Conservation (phyloP, 2,113 vertebrate species). For the Pedetes capensis region DNA sequence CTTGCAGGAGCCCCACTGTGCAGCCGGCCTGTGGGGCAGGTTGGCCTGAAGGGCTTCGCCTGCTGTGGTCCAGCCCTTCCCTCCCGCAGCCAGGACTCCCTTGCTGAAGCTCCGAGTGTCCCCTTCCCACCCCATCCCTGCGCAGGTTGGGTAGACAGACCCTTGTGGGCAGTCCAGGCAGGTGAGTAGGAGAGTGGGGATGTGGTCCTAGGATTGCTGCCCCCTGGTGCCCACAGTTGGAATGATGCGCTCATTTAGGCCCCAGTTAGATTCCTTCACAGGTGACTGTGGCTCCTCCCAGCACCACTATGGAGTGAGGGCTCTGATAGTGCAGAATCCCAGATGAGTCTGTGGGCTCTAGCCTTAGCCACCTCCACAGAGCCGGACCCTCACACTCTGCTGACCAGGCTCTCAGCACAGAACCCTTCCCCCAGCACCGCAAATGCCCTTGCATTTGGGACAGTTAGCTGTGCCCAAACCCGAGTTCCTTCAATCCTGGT, state of each 20-base stretch:
- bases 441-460: not conserved
- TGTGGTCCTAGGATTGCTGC: not conserved
- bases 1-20: constrained; percentile 43
- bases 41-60: not conserved
- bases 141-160: not conserved
- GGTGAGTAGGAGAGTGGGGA: not conserved
- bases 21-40: not conserved
- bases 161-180: not conserved
- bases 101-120: not conserved
- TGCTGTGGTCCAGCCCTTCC: not conserved
- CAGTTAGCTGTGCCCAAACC: not conserved
- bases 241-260: not conserved
- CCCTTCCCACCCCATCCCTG: not conserved
- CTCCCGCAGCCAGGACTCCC: not conserved
- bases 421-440: not conserved
- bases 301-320: not conserved
- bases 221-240: not conserved
- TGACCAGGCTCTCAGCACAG: not conserved
- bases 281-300: not conserved
- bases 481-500: not conserved
- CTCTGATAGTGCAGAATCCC: not conserved
- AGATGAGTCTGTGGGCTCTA: not conserved
- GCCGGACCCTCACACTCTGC: not conserved
- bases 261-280: not conserved
- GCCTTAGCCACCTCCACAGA: not conserved